These are phyloP conservation scores for Orgyia antiqua DNA, from an alignment of 2,888 invertebrate species.

Conservation along the genomic window DNA sequence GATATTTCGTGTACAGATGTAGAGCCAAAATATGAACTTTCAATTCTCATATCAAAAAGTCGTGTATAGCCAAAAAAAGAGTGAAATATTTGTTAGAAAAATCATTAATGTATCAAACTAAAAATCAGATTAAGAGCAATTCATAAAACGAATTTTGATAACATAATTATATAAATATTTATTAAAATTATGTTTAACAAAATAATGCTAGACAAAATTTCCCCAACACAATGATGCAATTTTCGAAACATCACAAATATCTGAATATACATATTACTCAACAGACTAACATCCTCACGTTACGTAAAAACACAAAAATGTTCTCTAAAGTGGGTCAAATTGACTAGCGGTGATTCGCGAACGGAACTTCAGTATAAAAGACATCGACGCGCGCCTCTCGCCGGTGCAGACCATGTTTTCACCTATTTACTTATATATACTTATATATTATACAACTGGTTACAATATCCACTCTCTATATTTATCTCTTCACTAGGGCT, in stretches of 20 bases:
- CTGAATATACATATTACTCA: constrained; percentile 28
- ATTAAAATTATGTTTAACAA: too few species aligned
- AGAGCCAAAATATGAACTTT: too few species aligned
- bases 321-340: constrained; percentile 32
- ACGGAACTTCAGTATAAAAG: constrained; percentile 26
- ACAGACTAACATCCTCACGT: constrained; percentile 29
- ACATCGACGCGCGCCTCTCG: constrained; percentile 31
- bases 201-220: constrained; percentile 13
- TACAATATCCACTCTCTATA: too few species aligned
- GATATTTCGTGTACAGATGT: too few species aligned
- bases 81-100: too few species aligned
- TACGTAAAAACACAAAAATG: constrained; percentile 34
- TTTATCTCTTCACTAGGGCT: too few species aligned
- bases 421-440: constrained; percentile 32
- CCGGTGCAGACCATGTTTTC: constrained; percentile 30
- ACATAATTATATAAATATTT: too few species aligned
- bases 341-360: constrained; percentile 25
- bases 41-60: too few species aligned
- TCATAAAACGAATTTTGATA: too few species aligned
- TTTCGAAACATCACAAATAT: constrained; percentile 3
- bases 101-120: too few species aligned
- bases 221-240: constrained; percentile 11
- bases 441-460: constrained; percentile 21
- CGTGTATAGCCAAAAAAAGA: too few species aligned
- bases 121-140: too few species aligned